These are phyloP conservation scores for Prorops nasuta DNA, from an alignment of 1,140 invertebrate species.

Conservation along the genomic window DNA sequence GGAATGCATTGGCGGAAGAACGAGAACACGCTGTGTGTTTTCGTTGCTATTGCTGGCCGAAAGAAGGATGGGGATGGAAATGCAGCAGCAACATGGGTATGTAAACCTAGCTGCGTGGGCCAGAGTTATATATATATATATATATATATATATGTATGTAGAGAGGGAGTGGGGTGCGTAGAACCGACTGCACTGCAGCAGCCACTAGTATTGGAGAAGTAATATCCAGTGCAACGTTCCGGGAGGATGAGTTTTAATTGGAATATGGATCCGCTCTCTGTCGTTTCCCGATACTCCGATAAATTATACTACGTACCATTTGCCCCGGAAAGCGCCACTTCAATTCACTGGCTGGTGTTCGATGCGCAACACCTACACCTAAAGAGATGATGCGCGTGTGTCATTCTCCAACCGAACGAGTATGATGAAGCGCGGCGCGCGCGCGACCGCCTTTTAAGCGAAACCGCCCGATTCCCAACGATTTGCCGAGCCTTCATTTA, in stretches of 20 bases:
- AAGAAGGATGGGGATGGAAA: not conserved
- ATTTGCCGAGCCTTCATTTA: not conserved
- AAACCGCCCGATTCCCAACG: not conserved
- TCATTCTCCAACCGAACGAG: slow-evolving; percentile 20
- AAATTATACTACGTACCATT: slow-evolving; percentile 55
- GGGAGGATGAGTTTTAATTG: slow-evolving; percentile 57
- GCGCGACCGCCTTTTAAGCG: not conserved
- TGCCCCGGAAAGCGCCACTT: slow-evolving; percentile 44
- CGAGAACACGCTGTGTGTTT: not conserved
- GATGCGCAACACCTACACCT: slow-evolving; percentile 26
- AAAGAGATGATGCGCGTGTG: slow-evolving; percentile 19
- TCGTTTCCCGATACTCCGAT: slow-evolving; percentile 54
- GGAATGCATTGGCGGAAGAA: not conserved
- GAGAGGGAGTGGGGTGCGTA: not conserved
- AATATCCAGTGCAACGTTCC: slow-evolving; percentile 43
- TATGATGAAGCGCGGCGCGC: slow-evolving; percentile 24
- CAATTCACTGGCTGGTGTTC: slow-evolving; percentile 32
- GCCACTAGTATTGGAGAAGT: slow-evolving; percentile 31
- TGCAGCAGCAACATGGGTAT: not conserved
- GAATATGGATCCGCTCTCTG: slow-evolving; percentile 56
- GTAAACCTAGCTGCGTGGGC: not conserved
- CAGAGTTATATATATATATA: not conserved
- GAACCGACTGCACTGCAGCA: slow-evolving; percentile 4
- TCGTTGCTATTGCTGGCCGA: not conserved
- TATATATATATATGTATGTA: not conserved